These are phyloP conservation scores for Girardinus metallicus DNA, from an alignment of 2,797 vertebrate species.

Conservation along the genomic window DNA sequence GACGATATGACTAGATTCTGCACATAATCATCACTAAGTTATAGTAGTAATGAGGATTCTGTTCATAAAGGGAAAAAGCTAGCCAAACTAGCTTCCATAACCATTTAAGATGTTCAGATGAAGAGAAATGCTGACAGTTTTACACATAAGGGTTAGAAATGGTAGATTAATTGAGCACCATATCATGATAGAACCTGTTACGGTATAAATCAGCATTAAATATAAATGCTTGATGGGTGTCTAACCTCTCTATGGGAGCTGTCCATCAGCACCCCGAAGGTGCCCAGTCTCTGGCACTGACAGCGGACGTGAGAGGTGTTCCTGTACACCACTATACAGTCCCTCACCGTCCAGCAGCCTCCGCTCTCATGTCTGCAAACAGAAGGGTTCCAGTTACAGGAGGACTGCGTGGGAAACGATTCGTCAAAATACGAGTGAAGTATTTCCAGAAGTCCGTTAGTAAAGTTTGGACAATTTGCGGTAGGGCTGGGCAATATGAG, in stretches of 20 bases:
- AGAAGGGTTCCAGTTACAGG: background rate
- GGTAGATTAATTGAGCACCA: background rate
- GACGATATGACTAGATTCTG: background rate
- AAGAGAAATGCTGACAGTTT: background rate
- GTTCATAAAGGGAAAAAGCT: background rate
- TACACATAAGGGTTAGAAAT: background rate
- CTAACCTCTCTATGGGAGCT: conserved; percentile 96
- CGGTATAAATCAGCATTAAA: background rate
- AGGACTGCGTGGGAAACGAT: background rate
- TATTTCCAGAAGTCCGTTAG: background rate
- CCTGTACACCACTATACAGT: conserved; percentile 95
- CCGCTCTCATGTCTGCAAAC: conserved; percentile 65
- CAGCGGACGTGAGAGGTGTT: conserved; percentile 95
- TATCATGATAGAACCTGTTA: background rate
- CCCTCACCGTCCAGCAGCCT: conserved; percentile 93
- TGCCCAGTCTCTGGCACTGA: conserved; percentile 94
- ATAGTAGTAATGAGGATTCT: background rate
- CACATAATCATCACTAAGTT: background rate
- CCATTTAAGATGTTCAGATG: conserved; percentile 2
- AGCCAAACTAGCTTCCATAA: conserved; percentile 16
- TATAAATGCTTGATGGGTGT: background rate
- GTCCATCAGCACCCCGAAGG: conserved; percentile 97
- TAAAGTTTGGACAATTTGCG: background rate
- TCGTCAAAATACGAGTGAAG: background rate
- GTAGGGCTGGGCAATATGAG: too few relatives aligned